phyloP scores from a whole-genome alignment of 2,888 invertebrate species.

The Leucophora obtusa region DNA sequence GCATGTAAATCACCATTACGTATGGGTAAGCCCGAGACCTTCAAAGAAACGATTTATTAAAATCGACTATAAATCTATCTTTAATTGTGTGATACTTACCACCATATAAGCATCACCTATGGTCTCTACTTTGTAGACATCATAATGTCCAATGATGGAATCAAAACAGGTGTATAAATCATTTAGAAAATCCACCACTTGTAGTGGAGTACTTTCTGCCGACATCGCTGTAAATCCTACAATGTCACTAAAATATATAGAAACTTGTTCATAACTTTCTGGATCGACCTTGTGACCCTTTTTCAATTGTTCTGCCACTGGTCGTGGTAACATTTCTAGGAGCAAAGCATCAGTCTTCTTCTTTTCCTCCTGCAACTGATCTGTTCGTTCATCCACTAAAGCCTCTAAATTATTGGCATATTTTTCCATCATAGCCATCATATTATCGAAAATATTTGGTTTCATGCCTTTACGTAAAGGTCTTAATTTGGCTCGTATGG shows the following conservation, averaged over 20 bases:
- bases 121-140: slow-evolving; percentile 96
- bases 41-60: slow-evolving; percentile 8
- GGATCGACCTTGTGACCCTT: slow-evolving; percentile 93
- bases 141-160: slow-evolving; percentile 94
- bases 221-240: slow-evolving; percentile 96
- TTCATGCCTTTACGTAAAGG: slow-evolving; percentile 95
- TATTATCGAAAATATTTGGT: slow-evolving; percentile 97
- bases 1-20: slow-evolving; percentile 94
- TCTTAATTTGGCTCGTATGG: slow-evolving; percentile 87
- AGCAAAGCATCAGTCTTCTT: slow-evolving; percentile 95
- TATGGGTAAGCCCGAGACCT: slow-evolving; percentile 93
- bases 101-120: slow-evolving; percentile 97
- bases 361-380: slow-evolving; percentile 95
- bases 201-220: slow-evolving; percentile 92
- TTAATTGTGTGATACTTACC: slow-evolving; percentile 79
- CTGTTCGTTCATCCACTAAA: slow-evolving; percentile 94
- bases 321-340: slow-evolving; percentile 92
- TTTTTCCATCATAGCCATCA: slow-evolving; percentile 99
- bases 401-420: slow-evolving; percentile 97
- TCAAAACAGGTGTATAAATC: slow-evolving; percentile 97
- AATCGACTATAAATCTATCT: not conserved
- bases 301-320: slow-evolving; percentile 95
- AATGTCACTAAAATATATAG: slow-evolving; percentile 97
- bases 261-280: slow-evolving; percentile 91
- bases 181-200: slow-evolving; percentile 95